Evolutionary conservation across 2,113 vertebrate genomes (phyloP).

Genomic region (Labrus mixtus): DNA sequence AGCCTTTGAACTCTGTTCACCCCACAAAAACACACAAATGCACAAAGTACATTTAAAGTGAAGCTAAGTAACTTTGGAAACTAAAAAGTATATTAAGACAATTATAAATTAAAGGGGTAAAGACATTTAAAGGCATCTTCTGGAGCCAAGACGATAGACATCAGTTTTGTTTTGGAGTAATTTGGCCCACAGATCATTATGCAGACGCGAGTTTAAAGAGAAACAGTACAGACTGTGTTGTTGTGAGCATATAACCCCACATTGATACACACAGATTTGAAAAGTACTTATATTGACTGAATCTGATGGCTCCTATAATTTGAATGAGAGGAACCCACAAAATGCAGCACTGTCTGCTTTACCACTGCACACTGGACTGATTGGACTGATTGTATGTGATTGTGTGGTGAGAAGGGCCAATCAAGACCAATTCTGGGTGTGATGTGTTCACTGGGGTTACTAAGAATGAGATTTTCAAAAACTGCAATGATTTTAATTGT

Average conservation of each 20-base stretch:
- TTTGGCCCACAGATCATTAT: constrained; percentile 23
- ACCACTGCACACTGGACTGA: constrained; percentile 11
- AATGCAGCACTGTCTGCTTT: constrained; percentile 21
- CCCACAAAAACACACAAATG: constrained; percentile 26
- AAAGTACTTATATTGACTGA: constrained; percentile 29
- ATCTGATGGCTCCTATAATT: constrained; percentile 33
- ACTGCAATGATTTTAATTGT: constrained; percentile 2
- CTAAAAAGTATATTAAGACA: background rate
- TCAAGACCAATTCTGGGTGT: constrained; percentile 22
- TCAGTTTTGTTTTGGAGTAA: background rate
- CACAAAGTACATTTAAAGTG: background rate
- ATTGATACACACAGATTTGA: constrained; percentile 1
- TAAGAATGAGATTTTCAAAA: constrained; percentile 15
- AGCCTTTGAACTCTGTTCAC: constrained; percentile 16
- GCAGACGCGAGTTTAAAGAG: constrained; percentile 9
- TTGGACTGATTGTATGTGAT: constrained; percentile 34
- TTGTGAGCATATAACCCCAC: background rate
- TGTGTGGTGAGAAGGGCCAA: constrained; percentile 19
- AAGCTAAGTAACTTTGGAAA: background rate
- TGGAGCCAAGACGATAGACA: background rate
- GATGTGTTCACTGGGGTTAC: constrained; percentile 18
- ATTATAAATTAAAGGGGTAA: no score
- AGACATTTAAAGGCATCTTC: background rate
- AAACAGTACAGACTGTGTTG: background rate
- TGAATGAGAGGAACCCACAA: constrained; percentile 26